A percentile compares a stretch with the other conserved stretches of the same genome.
These are phyloP conservation scores for Astreopora myriophthalma DNA, from an alignment of 64 coral and sea anemone genomes.

Conservation along the genomic window DNA sequence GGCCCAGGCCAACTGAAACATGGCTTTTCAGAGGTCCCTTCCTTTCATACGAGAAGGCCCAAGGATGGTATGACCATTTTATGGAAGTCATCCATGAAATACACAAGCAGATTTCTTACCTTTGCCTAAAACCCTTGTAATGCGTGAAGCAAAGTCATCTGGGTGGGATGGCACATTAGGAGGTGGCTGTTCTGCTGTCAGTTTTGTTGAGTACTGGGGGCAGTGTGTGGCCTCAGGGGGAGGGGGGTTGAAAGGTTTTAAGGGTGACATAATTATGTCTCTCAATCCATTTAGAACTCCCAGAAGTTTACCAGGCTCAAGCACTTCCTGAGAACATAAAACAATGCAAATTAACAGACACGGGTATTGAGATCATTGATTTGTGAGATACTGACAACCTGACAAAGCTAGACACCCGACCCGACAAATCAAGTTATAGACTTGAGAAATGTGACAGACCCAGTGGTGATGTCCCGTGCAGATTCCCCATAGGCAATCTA, in stretches of 20 bases:
- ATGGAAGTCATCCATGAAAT: not conserved
- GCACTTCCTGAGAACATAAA: constrained; percentile 69
- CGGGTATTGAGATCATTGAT: no score
- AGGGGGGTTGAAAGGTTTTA: constrained; percentile 77
- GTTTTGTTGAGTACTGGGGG: not conserved
- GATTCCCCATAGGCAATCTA: no score
- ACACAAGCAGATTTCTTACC: constrained; percentile 35
- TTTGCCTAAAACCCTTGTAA: constrained; percentile 97
- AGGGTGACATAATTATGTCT: constrained; percentile 66
- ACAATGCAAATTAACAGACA: not conserved
- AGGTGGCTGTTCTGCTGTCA: constrained; percentile 8
- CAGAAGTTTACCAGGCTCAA: constrained; percentile 82
- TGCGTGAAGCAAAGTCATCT: constrained; percentile 82
- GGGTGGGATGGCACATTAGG: constrained; percentile 66
- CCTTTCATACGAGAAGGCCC: no score
- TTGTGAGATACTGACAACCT: no score
- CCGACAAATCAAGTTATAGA: no score
- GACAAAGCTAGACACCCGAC: no score
- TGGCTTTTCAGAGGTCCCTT: no score
- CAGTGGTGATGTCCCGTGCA: no score
- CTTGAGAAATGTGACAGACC: no score
- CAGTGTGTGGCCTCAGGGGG: constrained; percentile 19
- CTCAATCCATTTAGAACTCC: constrained; percentile 66
- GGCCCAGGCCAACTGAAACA: no score
- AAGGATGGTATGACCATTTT: no score